Base-by-base conservation (phyloP, 2,113 vertebrate genomes). In the Mobula birostris region DNA sequence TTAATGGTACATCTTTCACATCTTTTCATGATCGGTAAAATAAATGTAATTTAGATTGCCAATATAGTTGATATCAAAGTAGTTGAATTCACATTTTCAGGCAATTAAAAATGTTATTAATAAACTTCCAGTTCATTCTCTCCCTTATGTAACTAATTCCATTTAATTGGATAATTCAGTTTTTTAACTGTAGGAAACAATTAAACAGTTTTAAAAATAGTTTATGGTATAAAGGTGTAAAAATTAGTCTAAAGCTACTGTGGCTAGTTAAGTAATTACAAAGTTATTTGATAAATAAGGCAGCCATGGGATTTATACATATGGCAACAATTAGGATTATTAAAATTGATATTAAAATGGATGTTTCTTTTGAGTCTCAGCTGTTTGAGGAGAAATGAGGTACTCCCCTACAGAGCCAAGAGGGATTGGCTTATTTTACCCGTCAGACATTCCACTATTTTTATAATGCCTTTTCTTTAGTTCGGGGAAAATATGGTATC, bases 241-340 rank as follows among this genome's bases (percentile, higher is more conserved):
- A 14, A 61, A 90, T 90, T 63, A 90, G n/a, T 15, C 61, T 19
- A 19, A 32, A 90, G n/a, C 24, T 61, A 58, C 5, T 85, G 82
- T 85, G 14, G n/a, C 32, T 32, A 17, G 61, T 66, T 90, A 66
- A 66, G 32, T 88, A 88, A 88, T 88, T 88, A 88, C 24, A 4
- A 63, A 90, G 61, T 9, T 68, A 90, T 68, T 90, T 90, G 85
- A 66, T 32, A 85, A 85, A 90, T 90, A 32, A 90, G 15, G 85
- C 61, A 66, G 66, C 56, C 58, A 66, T 68, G 29, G 66, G 29
- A 90, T 68, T 66, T 90, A 66, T 68, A 6, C 21, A n/a, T 29
- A 63, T 29, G 29, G 29, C 29, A 88, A 88, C 58, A 88, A 90
- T 90, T 90, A 68, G 29, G 61, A 66, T 90, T 66, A 90, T 90